Base-by-base conservation (phyloP, 2,888 invertebrate genomes). In the Synergus gifuensis region DNA sequence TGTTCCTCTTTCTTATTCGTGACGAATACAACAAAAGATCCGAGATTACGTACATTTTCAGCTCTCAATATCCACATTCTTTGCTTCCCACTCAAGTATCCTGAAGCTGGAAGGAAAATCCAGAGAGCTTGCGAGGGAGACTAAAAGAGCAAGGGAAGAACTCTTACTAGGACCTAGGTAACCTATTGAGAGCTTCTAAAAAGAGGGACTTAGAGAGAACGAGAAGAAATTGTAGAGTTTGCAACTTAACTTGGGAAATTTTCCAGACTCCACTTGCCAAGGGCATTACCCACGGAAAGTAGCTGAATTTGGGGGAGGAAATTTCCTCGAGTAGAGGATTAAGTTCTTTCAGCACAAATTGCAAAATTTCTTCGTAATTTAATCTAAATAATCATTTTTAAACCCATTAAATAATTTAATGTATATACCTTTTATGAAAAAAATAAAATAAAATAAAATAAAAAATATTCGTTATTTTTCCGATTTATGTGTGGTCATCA, bases 131-230 rank as follows among this genome's bases (percentile, higher is more conserved):
- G 28, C 42, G 28, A 76, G 60, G 46, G 76, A 62, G 42, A 58
- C 76, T 40, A 63, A 76, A 62, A 40, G 76, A 76, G 76, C 63
- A 46, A 76, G 63, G 46, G 18, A 44, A 63, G 44, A 62, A 62
- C 44, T 12, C 64, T 60, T 69, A 54, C 77, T 76, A 66, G 67
- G 22, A 67, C 77, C 77, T 73, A 84, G 85, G 83, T 89, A 89
- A 89, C 89, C 89, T 88, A 89, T 89, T 89, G 87, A 89, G 88
- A 89, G 87, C 83, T 83, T 83, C 79, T 84, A 81, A 66, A 63
- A 44, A 66, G 40, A 12, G 40, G 14, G 16, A 42, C 46, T 78
- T 46, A 42, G 54, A 76, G 46, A 78, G 22, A 60, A 58, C 22
- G 62, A 77, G 63, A 66, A 73, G 84, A 86, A 86, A 86, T 85